Evolutionary conservation across 2,797 vertebrate species (phyloP), one percentile per base, ranked within the genome.

Genomic region (Sebastes cheni): DNA sequence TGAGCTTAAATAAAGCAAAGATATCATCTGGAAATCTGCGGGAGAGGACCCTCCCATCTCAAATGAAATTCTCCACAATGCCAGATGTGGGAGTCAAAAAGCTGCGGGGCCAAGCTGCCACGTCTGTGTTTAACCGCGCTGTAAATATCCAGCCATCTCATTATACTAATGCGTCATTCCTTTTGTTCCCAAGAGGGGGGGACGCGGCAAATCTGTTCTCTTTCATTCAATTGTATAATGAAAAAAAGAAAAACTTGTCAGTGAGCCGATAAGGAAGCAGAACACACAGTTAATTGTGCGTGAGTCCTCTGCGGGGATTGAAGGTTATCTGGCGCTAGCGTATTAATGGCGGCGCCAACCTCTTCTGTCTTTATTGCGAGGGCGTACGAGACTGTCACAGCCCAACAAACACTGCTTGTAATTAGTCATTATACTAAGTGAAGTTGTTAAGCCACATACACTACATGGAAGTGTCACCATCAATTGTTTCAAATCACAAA

Each of bases 251-350:
- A 79, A 82, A 52, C 79, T 76, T 89, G 86, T 87, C 84, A 89
- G 77, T 10, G 77, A 54, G 82, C 84, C 61, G 88, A 92, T 92
- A 89, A 91, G 84, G 75, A 65, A n/a, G 75, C 25, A 4, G 83
- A 85, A 54, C 68, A 75, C 79, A 75, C 56, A 77, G 75, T 73
- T 92, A 88, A 91, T 92, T 90, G 84, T 86, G 82, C 65, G 61
- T 4, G 23, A 91, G 86, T 92, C 86, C 90, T 92, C 92, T 83
- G 20, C 72, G 16, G 89, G 85, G 90, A 87, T 75, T 72, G 86
- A 88, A 92, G 91, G 91, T 93, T 91, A 92, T 93, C 92, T 84
- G 56, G 36, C 85, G 80, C 81, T 59, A n/a, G 87, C 75, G 84
- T 73, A 86, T 81, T 91, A 79, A 81, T 62, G 67, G 70, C 54